Conservation (phyloP, 2,113 vertebrate genomes). For the Hypocryptadius cinnamomeus region DNA sequence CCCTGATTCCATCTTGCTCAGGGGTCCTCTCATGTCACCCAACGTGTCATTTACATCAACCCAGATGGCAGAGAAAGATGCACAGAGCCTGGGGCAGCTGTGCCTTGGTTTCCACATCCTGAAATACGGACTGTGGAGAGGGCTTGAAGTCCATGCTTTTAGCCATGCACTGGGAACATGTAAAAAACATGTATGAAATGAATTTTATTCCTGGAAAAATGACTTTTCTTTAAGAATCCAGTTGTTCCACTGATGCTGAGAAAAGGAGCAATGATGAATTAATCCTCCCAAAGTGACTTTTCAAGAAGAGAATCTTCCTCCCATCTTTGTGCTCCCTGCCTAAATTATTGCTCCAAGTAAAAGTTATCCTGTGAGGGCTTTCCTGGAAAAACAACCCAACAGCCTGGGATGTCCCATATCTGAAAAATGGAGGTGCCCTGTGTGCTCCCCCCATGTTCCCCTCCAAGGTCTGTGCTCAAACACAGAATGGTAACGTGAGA, state of each 20-base stretch:
- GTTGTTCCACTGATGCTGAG: background rate
- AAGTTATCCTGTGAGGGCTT: background rate
- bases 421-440: background rate
- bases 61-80: background rate
- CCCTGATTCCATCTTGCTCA: background rate
- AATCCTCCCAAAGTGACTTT: background rate
- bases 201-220: background rate
- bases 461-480: background rate
- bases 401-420: background rate
- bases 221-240: background rate
- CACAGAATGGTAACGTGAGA: fast-evolving
- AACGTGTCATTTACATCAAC: background rate
- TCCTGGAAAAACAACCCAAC: background rate
- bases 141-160: background rate
- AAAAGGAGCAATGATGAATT: background rate
- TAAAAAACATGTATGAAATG: background rate
- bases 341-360: background rate
- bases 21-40: background rate
- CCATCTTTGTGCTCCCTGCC: background rate
- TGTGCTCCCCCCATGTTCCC: fast-evolving
- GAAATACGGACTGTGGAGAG: background rate
- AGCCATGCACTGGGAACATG: background rate
- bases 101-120: background rate
- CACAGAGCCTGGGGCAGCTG: background rate
- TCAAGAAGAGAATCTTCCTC: background rate